These are phyloP conservation scores for Erpobdella octoculata DNA, from an alignment of 2,888 invertebrate species.

Conservation along the genomic window DNA sequence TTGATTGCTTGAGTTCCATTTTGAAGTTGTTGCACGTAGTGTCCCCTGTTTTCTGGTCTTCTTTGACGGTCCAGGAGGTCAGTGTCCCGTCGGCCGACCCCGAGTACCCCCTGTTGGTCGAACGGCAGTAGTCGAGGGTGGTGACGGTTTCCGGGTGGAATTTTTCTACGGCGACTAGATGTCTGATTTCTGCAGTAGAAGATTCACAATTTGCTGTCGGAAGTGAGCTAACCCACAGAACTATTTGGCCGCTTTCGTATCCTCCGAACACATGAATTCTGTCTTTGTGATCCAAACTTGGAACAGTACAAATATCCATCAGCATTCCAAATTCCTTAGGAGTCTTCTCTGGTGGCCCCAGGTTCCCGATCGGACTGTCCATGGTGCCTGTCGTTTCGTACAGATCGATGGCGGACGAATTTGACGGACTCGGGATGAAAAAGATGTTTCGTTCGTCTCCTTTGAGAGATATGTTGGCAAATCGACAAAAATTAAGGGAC, in stretches of 20 bases:
- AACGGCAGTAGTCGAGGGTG: not conserved
- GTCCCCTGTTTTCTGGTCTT: not conserved
- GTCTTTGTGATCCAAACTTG: not conserved
- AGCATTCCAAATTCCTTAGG: not conserved
- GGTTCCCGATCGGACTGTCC: not conserved
- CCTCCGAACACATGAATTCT: not conserved
- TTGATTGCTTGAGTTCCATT: not conserved
- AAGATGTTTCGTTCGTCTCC: not conserved
- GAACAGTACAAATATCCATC: not conserved
- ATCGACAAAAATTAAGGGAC: not conserved
- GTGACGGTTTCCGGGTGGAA: constrained; percentile 5
- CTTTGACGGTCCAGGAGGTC: not conserved
- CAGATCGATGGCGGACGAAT: not conserved
- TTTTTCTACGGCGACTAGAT: not conserved
- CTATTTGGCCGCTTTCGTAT: not conserved
- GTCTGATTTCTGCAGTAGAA: too few species aligned
- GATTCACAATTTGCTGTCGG: not conserved
- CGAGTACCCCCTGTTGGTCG: not conserved
- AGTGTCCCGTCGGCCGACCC: constrained; percentile 4
- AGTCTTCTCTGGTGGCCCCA: not conserved
- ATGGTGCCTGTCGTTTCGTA: not conserved
- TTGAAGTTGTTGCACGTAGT: not conserved
- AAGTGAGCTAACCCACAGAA: not conserved
- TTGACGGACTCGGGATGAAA: not conserved
- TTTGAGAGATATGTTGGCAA: not conserved